Conservation (phyloP, 2,888 invertebrate species). For the Drosophila percnosoma region DNA sequence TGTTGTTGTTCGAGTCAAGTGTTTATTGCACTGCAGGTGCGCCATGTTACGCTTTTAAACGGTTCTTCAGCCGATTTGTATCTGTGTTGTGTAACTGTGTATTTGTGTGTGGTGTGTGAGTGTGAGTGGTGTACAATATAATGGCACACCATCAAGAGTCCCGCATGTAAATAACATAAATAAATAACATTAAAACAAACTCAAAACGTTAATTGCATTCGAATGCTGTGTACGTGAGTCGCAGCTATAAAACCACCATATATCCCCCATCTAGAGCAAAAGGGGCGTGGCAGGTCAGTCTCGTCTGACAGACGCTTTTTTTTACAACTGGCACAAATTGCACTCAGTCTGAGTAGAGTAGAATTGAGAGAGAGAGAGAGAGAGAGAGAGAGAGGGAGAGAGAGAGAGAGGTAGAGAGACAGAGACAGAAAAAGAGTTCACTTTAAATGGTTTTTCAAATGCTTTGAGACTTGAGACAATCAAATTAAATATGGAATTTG, state of each 20-base stretch:
- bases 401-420: background rate
- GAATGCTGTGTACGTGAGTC: slow-evolving; percentile 58
- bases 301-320: slow-evolving; percentile 5
- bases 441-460: background rate
- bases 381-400: background rate
- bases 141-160: slow-evolving; percentile 53
- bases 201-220: slow-evolving; percentile 68
- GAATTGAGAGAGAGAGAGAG: background rate
- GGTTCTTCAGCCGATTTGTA: slow-evolving; percentile 56
- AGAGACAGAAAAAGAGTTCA: background rate
- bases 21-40: slow-evolving; percentile 69
- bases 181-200: slow-evolving; percentile 69
- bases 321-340: slow-evolving; percentile 36
- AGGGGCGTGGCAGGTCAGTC: slow-evolving; percentile 50
- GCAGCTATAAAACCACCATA: slow-evolving; percentile 37
- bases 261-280: slow-evolving; percentile 8
- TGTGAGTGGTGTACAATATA: slow-evolving; percentile 8
- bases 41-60: slow-evolving; percentile 65
- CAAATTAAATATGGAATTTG: background rate
- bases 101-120: slow-evolving; percentile 1
- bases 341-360: background rate
- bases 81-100: slow-evolving; percentile 23
- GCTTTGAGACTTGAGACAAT: background rate
- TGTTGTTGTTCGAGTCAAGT: slow-evolving; percentile 46
- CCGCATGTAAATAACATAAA: slow-evolving; percentile 63